Evolutionary conservation across 2,113 vertebrate species (phyloP), one percentile per base, ranked within the genome.

Genomic region (Rhombomys opimus): DNA sequence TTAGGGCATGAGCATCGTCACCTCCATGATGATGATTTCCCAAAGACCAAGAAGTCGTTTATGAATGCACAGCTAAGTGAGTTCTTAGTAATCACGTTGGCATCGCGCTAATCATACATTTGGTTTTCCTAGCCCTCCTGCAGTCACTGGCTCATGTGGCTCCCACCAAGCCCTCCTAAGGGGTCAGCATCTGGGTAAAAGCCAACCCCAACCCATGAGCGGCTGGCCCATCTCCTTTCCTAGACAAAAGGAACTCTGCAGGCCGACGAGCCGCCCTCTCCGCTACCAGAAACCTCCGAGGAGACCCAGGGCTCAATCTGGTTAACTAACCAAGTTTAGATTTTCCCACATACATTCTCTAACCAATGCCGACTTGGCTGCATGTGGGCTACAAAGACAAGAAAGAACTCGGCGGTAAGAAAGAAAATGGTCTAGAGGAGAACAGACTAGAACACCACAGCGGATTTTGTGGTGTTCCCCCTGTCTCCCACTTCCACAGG

Each of bases 231-330:
- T 23, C 68, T 70, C 61, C 63, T 95, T 90, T 81, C 63, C 65
- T 59, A 92, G 54, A 76, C 9, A 70, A 57, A 75, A 90, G 84
- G 57, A 93, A 92, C 32, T 57, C 70, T 65, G 30, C 35, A 82
- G 9, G 13, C 93, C 82, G 65, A 72, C 75, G 80, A 90, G 38
- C 20, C 95, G 80, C 70, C 59, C 63, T 80, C 73, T 95, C 90
- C 67, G 23, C 73, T 96, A 93, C 63, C 2, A 91, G 93, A 68
- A 96, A 95, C 73, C 41, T 93, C 85, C 14, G 50, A 30, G 70
- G 77, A 93, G 96, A 65, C 17, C 14, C 0, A 65, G 27, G 8
- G 10, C 52, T 93, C 41, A 59, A 35, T 46, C 50, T 38, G 38
- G 18, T n/a, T 81, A 95, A 92, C 57, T 68, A 87, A n/a, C 27